These are phyloP conservation scores for Luffia ferchaultella DNA, from an alignment of 2,888 invertebrate genomes.

Conservation along the genomic window DNA sequence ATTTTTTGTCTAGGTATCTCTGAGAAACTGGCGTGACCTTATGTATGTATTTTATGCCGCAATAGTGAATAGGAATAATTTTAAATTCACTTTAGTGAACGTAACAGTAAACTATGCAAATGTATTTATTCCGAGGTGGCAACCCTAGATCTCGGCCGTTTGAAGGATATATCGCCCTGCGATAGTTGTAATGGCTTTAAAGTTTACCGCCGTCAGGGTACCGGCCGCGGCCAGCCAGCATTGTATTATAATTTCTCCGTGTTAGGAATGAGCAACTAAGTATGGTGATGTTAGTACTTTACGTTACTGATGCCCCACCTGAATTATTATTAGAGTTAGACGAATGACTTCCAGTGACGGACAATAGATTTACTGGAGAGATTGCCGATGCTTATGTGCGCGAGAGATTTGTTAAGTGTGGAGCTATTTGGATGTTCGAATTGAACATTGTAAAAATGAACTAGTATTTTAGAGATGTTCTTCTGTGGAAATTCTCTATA, in stretches of 20 bases:
- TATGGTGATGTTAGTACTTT: not conserved
- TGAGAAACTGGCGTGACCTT: no score
- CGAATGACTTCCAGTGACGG: not conserved
- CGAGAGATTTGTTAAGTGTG: not conserved
- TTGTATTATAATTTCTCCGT: conserved; percentile 56
- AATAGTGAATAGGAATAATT: no score
- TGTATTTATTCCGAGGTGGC: no score
- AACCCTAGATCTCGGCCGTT: not conserved
- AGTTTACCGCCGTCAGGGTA: conserved; percentile 9
- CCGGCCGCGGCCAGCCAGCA: conserved; percentile 25
- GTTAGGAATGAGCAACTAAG: conserved; percentile 38
- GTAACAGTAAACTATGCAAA: no score
- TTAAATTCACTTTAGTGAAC: no score
- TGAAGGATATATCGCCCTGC: conserved; percentile 11
- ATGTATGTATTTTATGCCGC: no score
- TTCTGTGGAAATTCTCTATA: no score
- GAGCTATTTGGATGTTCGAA: no score
- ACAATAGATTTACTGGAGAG: not conserved
- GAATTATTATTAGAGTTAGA: not conserved
- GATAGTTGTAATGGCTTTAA: conserved; percentile 11
- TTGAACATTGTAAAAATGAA: no score
- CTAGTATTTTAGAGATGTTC: no score
- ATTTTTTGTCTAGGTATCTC: no score
- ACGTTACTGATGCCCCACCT: not conserved
- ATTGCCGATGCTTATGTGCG: not conserved